Base-by-base conservation (phyloP, 2,888 invertebrate genomes). In the Sminthurides aquaticus region DNA sequence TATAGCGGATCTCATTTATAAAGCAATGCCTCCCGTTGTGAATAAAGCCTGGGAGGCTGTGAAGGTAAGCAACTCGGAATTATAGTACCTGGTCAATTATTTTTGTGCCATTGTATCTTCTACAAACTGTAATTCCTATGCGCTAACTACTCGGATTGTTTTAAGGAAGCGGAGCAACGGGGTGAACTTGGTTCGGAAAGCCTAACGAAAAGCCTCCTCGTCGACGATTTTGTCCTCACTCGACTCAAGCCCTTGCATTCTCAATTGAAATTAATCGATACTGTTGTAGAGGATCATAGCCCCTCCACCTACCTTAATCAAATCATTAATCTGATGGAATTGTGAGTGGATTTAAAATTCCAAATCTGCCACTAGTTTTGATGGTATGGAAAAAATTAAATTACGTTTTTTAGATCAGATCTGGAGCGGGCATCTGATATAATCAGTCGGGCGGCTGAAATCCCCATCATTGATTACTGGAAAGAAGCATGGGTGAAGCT, bases 401-500 rank as follows among this genome's bases (percentile, higher is more conserved):
- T 15, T 52, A 15, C 52, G 5, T 20, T 15, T 20, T 5, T 8
- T 20, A 62, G 60, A 1, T 20, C 60, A 22, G 49, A 52, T 8
- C 43, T 67, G 8, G 27, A 52, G 49, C 24, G 56, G 29, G 64
- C 58, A 15, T 57, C 64, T 2, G 26, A 58, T 8, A 3, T 20
- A 2, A 29, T 64, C n/a, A 62, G 49, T 43, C 18, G 25, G 15
- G 3, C 58, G 3, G 48, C 49, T 3, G 22, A 57, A 20, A 34
- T 54, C 24, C 5, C 1, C 3, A 5, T 59, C 1, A n/a, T 62
- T 1, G 62, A 65, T 18, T 60, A 25, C 27, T 65, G 61, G 57
- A 67, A 65, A 52, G 67, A 65, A 57, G 58, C 29, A 29, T 67
- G 67, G 67, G 57, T 67, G n/a, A 60, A 58, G 57, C 20, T 65